Base-by-base conservation (phyloP, 30 jellyfish, hydroid and myxozoan genomes). In the Aurelia sp. region DNA sequence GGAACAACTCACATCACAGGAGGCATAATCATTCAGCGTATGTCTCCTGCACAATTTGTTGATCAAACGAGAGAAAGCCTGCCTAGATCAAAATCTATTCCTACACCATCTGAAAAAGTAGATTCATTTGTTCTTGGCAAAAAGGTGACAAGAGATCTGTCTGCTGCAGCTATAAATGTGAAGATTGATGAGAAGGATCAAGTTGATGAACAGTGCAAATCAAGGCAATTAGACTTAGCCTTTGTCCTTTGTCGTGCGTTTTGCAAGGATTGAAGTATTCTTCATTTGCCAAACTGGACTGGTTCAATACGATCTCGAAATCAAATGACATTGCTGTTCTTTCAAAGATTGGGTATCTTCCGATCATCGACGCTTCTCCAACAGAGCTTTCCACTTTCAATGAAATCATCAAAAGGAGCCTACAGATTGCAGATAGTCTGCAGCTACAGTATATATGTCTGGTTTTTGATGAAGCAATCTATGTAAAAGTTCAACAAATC, bases 291-390 rank as follows among this genome's bases (percentile, higher is more conserved):
- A 4, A n/a, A 31, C 16, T 78, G 89, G 89, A 78, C 87, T 18
- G 88, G 88, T 80, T 63, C 63, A 64, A 63, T 85, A 80, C 73
- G 4, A 17, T 20, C 12, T 74, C 63, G 60, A 11, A 18, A 4
- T 17, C 18, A 9, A 80, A 63, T 27, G 53, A 2, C 18, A 38
- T 41, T 10, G 81, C 89, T 8, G 3, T 30, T 3, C 24, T 8
- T 61, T 68, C 89, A 70, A 48, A 50, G 44, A 70, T 82, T 1
- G 69, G 89, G 38, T 82, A 82, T 63, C 69, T 82, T 2, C 92
- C 89, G 3, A 51, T 82, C 3, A 70, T 82, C 13, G 79, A 82
- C 68, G 92, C 89, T 13, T 58, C 88, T 18, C 78, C 79, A 15
- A 82, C 92, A 70, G 92, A 82, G 33, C 24, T 20, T 22, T 48